A percentile compares a stretch with the other conserved stretches of the same genome.
phyloP scores from a whole-genome alignment of 2,888 invertebrate genomes.

The Orthonevra nobilis region DNA sequence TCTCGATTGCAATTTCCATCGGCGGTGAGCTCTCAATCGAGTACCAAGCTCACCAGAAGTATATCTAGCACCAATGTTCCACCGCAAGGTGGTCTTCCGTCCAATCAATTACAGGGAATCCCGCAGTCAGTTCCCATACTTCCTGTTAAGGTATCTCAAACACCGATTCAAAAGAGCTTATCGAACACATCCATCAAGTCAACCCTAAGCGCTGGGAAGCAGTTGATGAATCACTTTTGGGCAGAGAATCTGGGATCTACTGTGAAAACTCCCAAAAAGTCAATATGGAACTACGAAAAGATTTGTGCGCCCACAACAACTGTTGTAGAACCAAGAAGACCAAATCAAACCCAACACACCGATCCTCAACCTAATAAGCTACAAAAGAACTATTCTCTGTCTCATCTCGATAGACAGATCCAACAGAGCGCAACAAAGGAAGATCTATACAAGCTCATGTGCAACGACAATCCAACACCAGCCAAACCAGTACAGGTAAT shows the following conservation, averaged over 20 bases:
- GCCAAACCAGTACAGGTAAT: slow-evolving; percentile 17
- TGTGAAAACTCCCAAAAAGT: slow-evolving; percentile 77
- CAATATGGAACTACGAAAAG: slow-evolving; percentile 80
- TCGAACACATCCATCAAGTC: slow-evolving; percentile 74
- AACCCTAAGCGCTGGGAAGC: slow-evolving; percentile 77
- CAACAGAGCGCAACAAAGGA: slow-evolving; percentile 79
- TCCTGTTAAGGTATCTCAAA: slow-evolving; percentile 14
- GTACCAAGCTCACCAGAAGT: slow-evolving; percentile 76
- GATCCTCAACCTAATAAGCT: slow-evolving; percentile 72
- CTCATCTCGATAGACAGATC: slow-evolving; percentile 78
- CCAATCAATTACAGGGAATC: slow-evolving; percentile 60
- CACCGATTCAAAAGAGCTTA: slow-evolving; percentile 70
- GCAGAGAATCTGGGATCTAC: slow-evolving; percentile 77
- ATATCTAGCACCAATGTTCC: slow-evolving; percentile 79
- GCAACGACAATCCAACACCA: slow-evolving; percentile 75
- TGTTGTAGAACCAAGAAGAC: slow-evolving; percentile 1
- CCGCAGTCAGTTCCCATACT: slow-evolving; percentile 56
- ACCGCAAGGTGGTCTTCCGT: slow-evolving; percentile 57
- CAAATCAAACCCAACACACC: slow-evolving; percentile 74
- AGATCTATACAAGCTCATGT: slow-evolving; percentile 79
- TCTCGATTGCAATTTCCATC: slow-evolving; percentile 78
- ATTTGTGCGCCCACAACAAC: slow-evolving; percentile 74
- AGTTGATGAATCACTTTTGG: slow-evolving; percentile 80
- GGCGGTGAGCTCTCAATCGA: slow-evolving; percentile 65
- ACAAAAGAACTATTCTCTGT: slow-evolving; percentile 79